Conservation (phyloP, 2,797 vertebrate species). For the Eospalax fontanierii region DNA sequence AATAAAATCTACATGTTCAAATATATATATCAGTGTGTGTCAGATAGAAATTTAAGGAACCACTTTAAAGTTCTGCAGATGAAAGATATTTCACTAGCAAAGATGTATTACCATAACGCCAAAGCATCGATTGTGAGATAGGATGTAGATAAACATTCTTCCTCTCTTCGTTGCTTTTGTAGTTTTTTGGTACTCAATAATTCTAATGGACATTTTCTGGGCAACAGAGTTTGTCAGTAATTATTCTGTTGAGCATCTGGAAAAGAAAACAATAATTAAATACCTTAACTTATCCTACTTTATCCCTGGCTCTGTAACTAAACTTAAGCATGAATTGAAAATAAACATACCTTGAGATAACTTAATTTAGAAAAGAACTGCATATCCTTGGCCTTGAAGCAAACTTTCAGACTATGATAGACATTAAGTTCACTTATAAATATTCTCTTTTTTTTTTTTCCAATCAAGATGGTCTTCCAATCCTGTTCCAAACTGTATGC, state of each 20-base stretch:
- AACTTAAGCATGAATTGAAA: constrained; percentile 70
- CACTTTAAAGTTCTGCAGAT: constrained; percentile 2
- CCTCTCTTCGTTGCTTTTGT: not conserved
- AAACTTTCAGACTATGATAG: not conserved
- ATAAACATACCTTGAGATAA: constrained; percentile 74
- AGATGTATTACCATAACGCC: not conserved
- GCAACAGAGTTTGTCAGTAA: constrained; percentile 70
- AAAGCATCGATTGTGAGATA: constrained; percentile 19
- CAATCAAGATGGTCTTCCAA: not conserved
- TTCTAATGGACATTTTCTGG: constrained; percentile 75
- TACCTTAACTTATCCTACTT: constrained; percentile 76
- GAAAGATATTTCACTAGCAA: not conserved
- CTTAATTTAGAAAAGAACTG: constrained; percentile 54
- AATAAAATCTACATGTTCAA: constrained; percentile 28
- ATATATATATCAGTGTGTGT: not conserved
- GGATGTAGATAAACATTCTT: not conserved
- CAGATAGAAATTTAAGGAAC: constrained; percentile 9
- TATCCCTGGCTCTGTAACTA: constrained; percentile 74
- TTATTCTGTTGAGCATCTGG: constrained; percentile 74
- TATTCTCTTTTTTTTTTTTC: constrained; percentile 24
- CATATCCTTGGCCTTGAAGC: constrained; percentile 74
- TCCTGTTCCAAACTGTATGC: not conserved
- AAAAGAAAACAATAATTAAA: constrained; percentile 82
- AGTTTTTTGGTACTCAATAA: not conserved
- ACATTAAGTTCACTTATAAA: not conserved